A percentile compares a stretch with the other conserved stretches of the same genome.
Conservation (phyloP, 1,140 invertebrate species). For the Drosophila simulans region DNA sequence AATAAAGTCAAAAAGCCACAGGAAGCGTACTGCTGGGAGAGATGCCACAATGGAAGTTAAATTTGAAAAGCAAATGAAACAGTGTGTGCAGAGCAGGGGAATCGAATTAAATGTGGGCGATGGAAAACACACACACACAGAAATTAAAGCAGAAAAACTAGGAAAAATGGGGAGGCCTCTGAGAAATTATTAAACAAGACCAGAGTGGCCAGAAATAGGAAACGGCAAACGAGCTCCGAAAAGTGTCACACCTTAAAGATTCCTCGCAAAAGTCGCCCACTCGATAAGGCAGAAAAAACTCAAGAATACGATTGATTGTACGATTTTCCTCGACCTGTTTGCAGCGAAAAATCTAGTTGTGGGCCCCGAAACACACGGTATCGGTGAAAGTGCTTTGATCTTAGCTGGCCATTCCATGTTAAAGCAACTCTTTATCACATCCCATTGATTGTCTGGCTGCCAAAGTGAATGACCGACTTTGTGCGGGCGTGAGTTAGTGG, state of each 20-base stretch:
- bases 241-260: background rate
- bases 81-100: conserved; percentile 14
- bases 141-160: conserved; percentile 38
- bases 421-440: conserved; percentile 11
- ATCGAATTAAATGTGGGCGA: conserved; percentile 48
- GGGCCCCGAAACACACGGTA: background rate
- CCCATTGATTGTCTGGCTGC: conserved; percentile 21
- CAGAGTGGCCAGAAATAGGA: background rate
- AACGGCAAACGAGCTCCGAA: background rate
- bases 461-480: conserved; percentile 14
- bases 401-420: conserved; percentile 4
- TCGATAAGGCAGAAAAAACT: conserved; percentile 4
- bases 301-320: background rate
- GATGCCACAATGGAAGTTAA: conserved; percentile 48
- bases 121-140: conserved; percentile 20
- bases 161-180: background rate
- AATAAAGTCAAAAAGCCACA: conserved; percentile 78
- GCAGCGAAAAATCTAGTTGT: background rate
- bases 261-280: background rate
- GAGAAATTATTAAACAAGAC: conserved; percentile 38
- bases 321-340: conserved; percentile 21
- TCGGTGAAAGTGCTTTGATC: background rate
- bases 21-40: conserved; percentile 29
- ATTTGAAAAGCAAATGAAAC: conserved; percentile 66
- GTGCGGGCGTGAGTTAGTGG: conserved; percentile 11